A percentile compares a stretch with the other conserved stretches of the same genome.
These are phyloP conservation scores for Gavia stellata DNA, from an alignment of 2,113 vertebrate genomes.

Conservation along the genomic window DNA sequence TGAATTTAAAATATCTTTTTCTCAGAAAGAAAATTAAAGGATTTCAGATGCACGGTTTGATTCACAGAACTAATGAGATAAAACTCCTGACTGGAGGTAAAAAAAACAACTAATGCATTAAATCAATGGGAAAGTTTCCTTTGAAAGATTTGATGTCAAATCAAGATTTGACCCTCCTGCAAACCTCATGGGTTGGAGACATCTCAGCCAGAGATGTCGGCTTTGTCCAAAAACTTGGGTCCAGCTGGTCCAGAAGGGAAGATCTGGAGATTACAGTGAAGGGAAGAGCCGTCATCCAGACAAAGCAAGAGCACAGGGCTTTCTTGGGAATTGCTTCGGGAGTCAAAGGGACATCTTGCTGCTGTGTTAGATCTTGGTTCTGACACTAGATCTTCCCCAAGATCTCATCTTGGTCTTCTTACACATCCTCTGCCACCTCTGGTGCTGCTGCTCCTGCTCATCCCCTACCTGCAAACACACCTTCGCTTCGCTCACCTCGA, in stretches of 20 bases:
- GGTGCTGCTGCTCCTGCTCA: neutral
- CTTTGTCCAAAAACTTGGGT: neutral
- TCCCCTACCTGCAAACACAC: neutral
- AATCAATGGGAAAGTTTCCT: neutral
- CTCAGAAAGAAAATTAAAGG: neutral
- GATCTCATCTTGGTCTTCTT: neutral
- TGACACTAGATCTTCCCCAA: neutral
- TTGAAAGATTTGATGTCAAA: neutral
- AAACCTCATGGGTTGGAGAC: neutral
- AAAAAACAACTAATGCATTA: neutral
- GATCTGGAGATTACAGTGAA: neutral
- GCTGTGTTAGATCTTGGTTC: neutral
- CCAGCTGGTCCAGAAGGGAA: neutral
- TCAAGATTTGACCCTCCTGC: neutral
- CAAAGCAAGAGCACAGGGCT: neutral
- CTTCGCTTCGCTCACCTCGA: rapidly evolving
- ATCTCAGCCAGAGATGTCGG: neutral
- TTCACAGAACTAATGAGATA: neutral
- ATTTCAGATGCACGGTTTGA: neutral
- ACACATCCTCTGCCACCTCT: neutral
- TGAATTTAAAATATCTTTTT: neutral
- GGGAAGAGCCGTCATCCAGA: neutral
- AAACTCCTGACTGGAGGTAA: neutral
- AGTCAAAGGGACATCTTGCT: neutral
- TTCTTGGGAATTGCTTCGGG: neutral